Percentiles rank a stretch among this genome's conserved stretches.
These are phyloP conservation scores for Nixonia krombeini DNA, from an alignment of 1,140 invertebrate species.

Conservation along the genomic window DNA sequence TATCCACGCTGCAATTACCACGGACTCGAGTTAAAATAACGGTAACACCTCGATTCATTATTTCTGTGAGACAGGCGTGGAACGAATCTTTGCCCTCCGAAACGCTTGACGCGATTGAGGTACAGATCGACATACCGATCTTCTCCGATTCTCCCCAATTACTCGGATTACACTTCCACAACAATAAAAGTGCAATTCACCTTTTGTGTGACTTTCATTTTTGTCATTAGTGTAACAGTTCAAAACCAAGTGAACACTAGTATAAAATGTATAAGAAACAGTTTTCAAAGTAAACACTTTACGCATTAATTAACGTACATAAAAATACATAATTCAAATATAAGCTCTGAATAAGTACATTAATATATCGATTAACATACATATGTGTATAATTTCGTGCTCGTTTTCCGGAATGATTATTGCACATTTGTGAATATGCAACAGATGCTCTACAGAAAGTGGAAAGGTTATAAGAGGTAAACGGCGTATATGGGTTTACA, in stretches of 20 bases:
- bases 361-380: too few species aligned
- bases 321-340: too few species aligned
- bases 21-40: constrained; percentile 53
- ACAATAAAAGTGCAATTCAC: constrained; percentile 2
- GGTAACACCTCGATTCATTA: constrained; percentile 54
- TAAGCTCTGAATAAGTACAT: too few species aligned
- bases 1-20: constrained; percentile 43
- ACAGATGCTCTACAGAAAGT: constrained; percentile 7
- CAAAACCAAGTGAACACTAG: background rate
- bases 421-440: constrained; percentile 1
- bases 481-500: constrained; percentile 59
- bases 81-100: constrained; percentile 45
- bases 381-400: too few species aligned
- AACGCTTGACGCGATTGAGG: constrained; percentile 12
- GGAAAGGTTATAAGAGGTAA: constrained; percentile 30
- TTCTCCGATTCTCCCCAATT: background rate
- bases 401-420: background rate
- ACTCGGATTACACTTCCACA: background rate
- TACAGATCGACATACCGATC: constrained; percentile 7
- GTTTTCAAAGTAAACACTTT: too few species aligned
- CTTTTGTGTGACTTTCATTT: background rate
- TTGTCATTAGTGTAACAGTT: background rate
- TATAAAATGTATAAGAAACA: too few species aligned
- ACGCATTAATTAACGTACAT: too few species aligned
- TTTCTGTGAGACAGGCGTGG: constrained; percentile 24